Evolutionary conservation across 2,888 invertebrate genomes (phyloP).

Genomic region (Eupeodes latifasciatus): DNA sequence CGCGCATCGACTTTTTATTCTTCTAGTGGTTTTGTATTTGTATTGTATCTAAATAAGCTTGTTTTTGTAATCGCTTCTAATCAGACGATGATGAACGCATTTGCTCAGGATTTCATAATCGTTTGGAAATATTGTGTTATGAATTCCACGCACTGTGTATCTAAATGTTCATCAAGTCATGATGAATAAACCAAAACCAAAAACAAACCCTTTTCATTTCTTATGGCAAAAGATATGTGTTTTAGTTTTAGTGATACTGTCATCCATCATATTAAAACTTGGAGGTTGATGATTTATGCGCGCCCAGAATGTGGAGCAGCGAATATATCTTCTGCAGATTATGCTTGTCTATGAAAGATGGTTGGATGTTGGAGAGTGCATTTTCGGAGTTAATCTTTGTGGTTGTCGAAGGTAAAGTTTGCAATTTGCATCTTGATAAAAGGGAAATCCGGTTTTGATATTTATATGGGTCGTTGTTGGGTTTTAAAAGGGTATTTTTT

Average conservation of each 20-base stretch:
- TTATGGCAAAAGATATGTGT: background rate
- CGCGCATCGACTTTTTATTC: conserved; percentile 1
- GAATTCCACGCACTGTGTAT: conserved; percentile 6
- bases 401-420: conserved; percentile 53
- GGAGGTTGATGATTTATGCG: conserved; percentile 48
- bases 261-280: conserved; percentile 19
- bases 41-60: conserved; percentile 39
- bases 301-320: conserved; percentile 45
- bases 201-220: conserved; percentile 27
- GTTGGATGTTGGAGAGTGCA: conserved; percentile 6
- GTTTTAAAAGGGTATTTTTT: background rate
- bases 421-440: conserved; percentile 58
- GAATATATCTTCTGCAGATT: conserved; percentile 53
- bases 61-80: conserved; percentile 56
- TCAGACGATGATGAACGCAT: conserved; percentile 51
- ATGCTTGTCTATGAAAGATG: conserved; percentile 33
- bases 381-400: conserved; percentile 46
- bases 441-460: conserved; percentile 51
- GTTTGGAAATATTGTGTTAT: conserved; percentile 35
- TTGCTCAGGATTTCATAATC: conserved; percentile 61
- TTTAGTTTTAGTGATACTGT: conserved; percentile 21
- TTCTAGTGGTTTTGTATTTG: conserved; percentile 25
- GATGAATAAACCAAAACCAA: background rate
- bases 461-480: conserved; percentile 38
- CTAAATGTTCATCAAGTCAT: background rate